Evolutionary conservation across 2,113 vertebrate genomes (phyloP).

Genomic region (Balaeniceps rex): DNA sequence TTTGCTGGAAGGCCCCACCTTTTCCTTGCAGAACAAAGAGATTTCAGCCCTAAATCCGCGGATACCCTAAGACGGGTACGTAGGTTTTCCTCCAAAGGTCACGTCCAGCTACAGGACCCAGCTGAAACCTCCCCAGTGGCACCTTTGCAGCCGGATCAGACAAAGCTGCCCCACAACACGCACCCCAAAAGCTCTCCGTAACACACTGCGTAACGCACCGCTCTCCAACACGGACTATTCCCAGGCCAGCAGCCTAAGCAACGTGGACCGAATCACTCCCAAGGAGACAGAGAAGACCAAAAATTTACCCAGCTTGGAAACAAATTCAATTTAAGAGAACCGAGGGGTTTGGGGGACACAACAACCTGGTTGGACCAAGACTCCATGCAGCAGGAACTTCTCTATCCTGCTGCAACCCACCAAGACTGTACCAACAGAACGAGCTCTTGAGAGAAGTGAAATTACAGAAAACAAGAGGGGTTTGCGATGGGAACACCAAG

Average conservation of each 20-base stretch:
- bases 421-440: background rate
- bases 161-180: background rate
- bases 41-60: background rate
- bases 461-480: background rate
- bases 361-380: background rate
- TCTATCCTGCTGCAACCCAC: background rate
- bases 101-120: background rate
- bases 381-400: background rate
- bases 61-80: accelerated
- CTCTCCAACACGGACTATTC: background rate
- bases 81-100: background rate
- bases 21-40: background rate
- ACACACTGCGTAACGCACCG: accelerated
- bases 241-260: background rate
- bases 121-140: background rate
- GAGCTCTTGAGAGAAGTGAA: background rate
- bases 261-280: background rate
- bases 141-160: background rate
- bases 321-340: accelerated
- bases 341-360: accelerated
- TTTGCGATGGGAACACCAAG: background rate
- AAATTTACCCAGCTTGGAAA: background rate
- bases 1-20: background rate
- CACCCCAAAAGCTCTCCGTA: background rate
- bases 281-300: background rate